phyloP scores from a whole-genome alignment of 2,888 invertebrate species.

The Scotopteryx bipunctaria region DNA sequence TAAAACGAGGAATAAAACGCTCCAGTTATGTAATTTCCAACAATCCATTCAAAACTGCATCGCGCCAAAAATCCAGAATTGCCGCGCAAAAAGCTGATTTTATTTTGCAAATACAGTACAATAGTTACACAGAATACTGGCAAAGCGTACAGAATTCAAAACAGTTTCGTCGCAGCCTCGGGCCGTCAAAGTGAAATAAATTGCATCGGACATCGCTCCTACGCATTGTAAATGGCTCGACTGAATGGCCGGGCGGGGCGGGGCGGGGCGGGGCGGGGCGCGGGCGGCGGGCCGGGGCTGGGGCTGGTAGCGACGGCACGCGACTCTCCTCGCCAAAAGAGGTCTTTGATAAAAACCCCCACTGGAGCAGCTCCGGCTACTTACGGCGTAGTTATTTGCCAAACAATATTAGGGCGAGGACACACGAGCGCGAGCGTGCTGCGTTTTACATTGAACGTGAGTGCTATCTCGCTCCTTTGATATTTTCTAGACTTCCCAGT shows the following conservation, averaged over 20 bases:
- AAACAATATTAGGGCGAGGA: constrained; percentile 30
- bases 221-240: constrained; percentile 32
- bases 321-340: constrained; percentile 28
- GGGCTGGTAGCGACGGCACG: constrained; percentile 19
- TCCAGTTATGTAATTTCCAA: constrained; percentile 11
- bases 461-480: constrained; percentile 14
- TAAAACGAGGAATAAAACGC: not conserved
- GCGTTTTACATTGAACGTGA: constrained; percentile 18
- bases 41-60: constrained; percentile 12
- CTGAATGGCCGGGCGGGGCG: too few relatives aligned
- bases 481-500: constrained; percentile 14
- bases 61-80: constrained; percentile 15
- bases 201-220: constrained; percentile 30
- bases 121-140: constrained; percentile 32
- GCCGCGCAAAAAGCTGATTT: constrained; percentile 25
- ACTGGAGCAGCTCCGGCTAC: constrained; percentile 22
- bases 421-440: constrained; percentile 9
- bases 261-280: too few relatives aligned
- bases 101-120: constrained; percentile 33
- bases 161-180: constrained; percentile 19
- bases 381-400: constrained; percentile 35
- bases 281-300: too few relatives aligned
- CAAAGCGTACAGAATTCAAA: constrained; percentile 24
- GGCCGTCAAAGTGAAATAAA: constrained; percentile 34
- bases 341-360: constrained; percentile 32